Evolutionary conservation across 2,888 invertebrate species (phyloP).

Genomic region (Xestia ashworthii): DNA sequence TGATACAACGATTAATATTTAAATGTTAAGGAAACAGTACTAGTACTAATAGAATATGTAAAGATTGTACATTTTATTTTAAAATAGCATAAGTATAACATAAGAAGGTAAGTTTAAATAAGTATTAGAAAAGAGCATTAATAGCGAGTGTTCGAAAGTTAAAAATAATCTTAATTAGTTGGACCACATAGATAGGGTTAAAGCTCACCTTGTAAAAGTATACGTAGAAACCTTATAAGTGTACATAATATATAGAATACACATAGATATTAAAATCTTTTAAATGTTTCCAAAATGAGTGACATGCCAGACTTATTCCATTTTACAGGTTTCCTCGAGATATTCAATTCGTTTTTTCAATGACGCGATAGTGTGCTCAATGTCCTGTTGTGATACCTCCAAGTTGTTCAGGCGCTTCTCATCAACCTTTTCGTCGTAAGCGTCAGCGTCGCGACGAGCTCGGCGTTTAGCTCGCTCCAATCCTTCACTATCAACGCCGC

Average conservation of each 20-base stretch:
- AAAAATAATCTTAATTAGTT: constrained; percentile 74
- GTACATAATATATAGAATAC: constrained; percentile 23
- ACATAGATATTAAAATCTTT: constrained; percentile 43
- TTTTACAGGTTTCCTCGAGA: constrained; percentile 77
- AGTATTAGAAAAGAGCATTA: constrained; percentile 18
- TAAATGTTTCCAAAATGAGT: constrained; percentile 32
- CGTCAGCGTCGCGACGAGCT: constrained; percentile 68
- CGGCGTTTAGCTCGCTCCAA: constrained; percentile 70
- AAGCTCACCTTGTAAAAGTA: constrained; percentile 59
- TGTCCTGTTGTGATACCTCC: constrained; percentile 72
- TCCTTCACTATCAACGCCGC: constrained; percentile 77
- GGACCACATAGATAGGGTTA: constrained; percentile 76
- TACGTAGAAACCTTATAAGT: constrained; percentile 49
- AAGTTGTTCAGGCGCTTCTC: constrained; percentile 74
- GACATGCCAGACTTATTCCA: constrained; percentile 67
- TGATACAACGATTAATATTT: constrained; percentile 5
- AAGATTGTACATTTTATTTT: not conserved
- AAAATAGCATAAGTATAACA: not conserved
- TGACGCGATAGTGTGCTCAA: constrained; percentile 72
- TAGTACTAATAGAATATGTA: constrained; percentile 5
- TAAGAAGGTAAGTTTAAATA: not conserved
- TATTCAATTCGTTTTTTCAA: constrained; percentile 77
- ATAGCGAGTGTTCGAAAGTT: constrained; percentile 44
- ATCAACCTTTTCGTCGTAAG: constrained; percentile 60
- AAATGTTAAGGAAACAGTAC: not conserved